phyloP scores from a whole-genome alignment of 2,888 invertebrate genomes.

The Tipula unca region DNA sequence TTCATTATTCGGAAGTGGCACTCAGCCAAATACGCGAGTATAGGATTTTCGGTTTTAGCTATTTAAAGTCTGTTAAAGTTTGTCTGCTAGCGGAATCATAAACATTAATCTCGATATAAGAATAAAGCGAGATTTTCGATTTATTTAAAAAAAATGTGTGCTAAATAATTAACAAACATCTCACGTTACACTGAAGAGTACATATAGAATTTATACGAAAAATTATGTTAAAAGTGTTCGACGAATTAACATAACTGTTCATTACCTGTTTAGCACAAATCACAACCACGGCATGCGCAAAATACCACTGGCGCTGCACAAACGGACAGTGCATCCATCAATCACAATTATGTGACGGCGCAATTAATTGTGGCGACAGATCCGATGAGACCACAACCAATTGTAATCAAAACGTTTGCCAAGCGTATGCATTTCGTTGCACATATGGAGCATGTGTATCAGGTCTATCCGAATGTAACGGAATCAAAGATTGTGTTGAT shows the following conservation, averaged over 20 bases:
- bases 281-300: background rate
- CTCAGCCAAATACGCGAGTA: background rate
- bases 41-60: too few species aligned
- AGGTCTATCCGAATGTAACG: slow-evolving; percentile 44
- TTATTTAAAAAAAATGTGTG: too few species aligned
- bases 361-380: slow-evolving; percentile 21
- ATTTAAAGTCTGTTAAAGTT: too few species aligned
- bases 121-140: too few species aligned
- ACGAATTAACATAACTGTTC: background rate
- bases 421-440: slow-evolving; percentile 49
- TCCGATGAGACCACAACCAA: slow-evolving; percentile 28
- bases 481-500: slow-evolving; percentile 23
- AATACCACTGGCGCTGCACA: slow-evolving; percentile 22
- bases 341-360: slow-evolving; percentile 37
- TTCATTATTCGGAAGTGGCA: background rate
- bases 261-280: background rate
- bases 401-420: slow-evolving; percentile 41
- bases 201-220: too few species aligned
- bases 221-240: too few species aligned
- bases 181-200: too few species aligned
- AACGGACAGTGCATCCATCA: slow-evolving; percentile 25
- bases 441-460: slow-evolving; percentile 54
- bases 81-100: too few species aligned
- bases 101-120: too few species aligned
- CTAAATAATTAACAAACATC: too few species aligned